Evolutionary conservation across 2,797 vertebrate genomes (phyloP).

Genomic region (Pseudotriccus pelzelni): DNA sequence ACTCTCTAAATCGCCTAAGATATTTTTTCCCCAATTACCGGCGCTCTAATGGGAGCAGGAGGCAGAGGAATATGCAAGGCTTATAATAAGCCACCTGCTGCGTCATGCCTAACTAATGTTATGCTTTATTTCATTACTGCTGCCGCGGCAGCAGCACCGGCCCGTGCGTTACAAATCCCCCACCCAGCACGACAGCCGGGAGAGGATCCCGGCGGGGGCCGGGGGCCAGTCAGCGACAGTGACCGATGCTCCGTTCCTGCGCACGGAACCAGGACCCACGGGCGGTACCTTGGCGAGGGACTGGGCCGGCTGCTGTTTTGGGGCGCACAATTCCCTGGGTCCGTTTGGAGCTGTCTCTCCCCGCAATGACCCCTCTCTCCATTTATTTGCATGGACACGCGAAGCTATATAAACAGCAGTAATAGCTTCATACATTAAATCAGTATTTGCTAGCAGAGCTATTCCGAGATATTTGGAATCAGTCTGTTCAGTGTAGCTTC

Average conservation of each 20-base stretch:
- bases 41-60: neutral
- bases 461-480: constrained; percentile 20
- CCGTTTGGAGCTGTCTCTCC: neutral
- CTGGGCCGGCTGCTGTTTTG: neutral
- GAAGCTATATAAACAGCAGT: constrained; percentile 1
- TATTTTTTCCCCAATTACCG: neutral
- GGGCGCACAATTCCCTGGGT: neutral
- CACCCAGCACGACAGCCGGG: neutral
- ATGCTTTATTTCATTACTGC: neutral
- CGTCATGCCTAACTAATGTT: neutral
- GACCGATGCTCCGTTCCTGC: neutral
- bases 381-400: neutral
- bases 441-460: constrained; percentile 4
- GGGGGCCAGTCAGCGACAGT: neutral
- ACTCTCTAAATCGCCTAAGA: neutral
- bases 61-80: neutral
- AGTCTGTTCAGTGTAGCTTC: constrained; percentile 24
- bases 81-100: constrained; percentile 42
- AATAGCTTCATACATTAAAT: neutral
- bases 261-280: neutral
- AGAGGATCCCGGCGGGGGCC: neutral
- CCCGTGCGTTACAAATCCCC: neutral
- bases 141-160: neutral
- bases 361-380: neutral
- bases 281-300: neutral